Conservation (phyloP, 2,888 invertebrate genomes). For the Thymelicus sylvestris region DNA sequence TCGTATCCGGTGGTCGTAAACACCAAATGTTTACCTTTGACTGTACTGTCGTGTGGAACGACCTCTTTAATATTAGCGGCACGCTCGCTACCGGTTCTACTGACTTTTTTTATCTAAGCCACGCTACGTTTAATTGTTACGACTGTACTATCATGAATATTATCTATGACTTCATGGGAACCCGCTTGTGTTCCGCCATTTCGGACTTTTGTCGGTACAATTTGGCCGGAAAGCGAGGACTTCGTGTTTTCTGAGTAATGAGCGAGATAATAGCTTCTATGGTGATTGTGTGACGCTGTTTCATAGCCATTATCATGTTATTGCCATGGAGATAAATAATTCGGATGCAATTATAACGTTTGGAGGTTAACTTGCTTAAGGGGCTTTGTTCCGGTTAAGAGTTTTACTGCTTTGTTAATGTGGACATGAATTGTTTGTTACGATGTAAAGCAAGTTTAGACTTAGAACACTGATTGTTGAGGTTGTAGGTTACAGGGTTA, state of each 20-base stretch:
- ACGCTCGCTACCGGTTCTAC: slow-evolving; percentile 79
- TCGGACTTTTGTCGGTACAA: slow-evolving; percentile 67
- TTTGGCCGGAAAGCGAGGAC: slow-evolving; percentile 57
- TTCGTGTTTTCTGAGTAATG: slow-evolving; percentile 74
- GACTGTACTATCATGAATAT: slow-evolving; percentile 67
- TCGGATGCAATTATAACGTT: slow-evolving; percentile 38
- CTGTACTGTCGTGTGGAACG: slow-evolving; percentile 49
- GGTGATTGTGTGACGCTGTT: slow-evolving; percentile 61
- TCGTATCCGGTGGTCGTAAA: slow-evolving; percentile 27
- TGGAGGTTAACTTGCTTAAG: slow-evolving; percentile 27
- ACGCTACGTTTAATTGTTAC: slow-evolving; percentile 78
- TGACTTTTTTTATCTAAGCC: slow-evolving; percentile 57
- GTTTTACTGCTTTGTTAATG: slow-evolving; percentile 33
- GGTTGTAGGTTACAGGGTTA: background rate
- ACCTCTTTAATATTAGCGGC: slow-evolving; percentile 76
- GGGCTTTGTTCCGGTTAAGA: slow-evolving; percentile 29
- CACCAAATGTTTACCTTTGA: slow-evolving; percentile 28
- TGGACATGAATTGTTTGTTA: background rate
- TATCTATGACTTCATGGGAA: slow-evolving; percentile 81
- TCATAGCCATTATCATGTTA: slow-evolving; percentile 62
- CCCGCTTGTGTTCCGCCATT: slow-evolving; percentile 68
- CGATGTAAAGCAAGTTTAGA: background rate
- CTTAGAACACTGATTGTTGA: background rate
- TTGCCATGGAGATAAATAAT: slow-evolving; percentile 46
- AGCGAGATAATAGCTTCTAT: slow-evolving; percentile 60